These are phyloP conservation scores for Cerastoderma edule DNA, from an alignment of 2,888 invertebrate genomes.

Conservation along the genomic window DNA sequence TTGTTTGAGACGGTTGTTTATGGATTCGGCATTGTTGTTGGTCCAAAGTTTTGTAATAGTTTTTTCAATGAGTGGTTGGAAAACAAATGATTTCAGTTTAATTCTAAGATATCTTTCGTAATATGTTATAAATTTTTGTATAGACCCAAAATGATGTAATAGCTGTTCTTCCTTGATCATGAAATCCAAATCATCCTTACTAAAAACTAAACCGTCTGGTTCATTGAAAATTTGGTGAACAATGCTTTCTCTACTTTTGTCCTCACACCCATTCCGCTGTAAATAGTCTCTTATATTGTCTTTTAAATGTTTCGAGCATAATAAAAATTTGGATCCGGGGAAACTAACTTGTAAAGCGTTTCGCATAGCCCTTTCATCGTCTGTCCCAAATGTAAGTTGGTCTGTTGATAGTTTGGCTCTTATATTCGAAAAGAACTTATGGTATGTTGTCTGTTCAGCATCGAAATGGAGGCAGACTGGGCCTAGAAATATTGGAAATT, in stretches of 20 bases:
- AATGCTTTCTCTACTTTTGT: neutral
- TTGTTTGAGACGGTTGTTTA: slow-evolving; percentile 50
- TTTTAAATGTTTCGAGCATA: too few relatives aligned
- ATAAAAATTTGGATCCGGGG: neutral
- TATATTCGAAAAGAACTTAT: too few relatives aligned
- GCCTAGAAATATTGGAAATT: neutral
- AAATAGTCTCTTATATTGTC: slow-evolving; percentile 1
- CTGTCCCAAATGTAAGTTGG: neutral
- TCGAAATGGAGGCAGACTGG: neutral
- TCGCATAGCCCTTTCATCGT: neutral
- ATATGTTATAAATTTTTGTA: neutral
- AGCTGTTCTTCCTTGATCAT: neutral
- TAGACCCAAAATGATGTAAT: neutral
- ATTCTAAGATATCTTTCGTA: neutral
- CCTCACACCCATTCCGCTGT: neutral
- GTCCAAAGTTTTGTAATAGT: slow-evolving; percentile 39
- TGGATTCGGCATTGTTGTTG: slow-evolving; percentile 48
- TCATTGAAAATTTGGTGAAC: neutral
- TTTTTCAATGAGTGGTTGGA: slow-evolving; percentile 8
- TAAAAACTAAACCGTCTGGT: neutral
- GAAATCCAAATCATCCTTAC: too few relatives aligned
- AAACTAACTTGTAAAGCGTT: neutral
- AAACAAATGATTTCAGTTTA: slow-evolving; percentile 17
- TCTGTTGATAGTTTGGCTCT: too few relatives aligned
- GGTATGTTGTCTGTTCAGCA: too few relatives aligned